Evolutionary conservation across 2,888 invertebrate genomes (phyloP), one percentile per base, ranked within the genome.

Genomic region (Axea sp.): DNA sequence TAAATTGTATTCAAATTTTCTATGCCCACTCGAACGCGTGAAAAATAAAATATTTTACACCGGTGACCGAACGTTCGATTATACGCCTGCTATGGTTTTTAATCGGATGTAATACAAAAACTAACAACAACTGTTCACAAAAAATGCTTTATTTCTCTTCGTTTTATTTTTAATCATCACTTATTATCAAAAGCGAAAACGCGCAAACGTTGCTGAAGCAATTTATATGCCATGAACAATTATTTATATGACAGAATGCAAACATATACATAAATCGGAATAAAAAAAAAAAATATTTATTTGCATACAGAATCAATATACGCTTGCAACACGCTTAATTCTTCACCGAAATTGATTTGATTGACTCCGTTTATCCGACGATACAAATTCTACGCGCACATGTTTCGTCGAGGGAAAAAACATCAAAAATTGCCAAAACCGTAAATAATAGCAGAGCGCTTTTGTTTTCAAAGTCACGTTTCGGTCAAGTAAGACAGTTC

Each of bases 1-100:
- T 31, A 62, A 15, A 47, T 49, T 41, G 26, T 45, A 59, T 59
- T 59, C 35, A 45, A 59, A 43, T 43, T 30, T 41, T 55, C 41
- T 26, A 8, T 41, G 12, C n/a, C 35, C 4, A 1, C 15, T 26
- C 9, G 19, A 15, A 7, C n/a, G 31, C 11, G 31, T 41, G 15
- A 19, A 17, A 31, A 31, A 37, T 43, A 43, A 41, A 57, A 57
- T 31, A 19, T 30, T 8, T 19, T 8, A 6, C 24, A 53, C 28
- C 37, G 15, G 19, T 2, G 8, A n/a, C 31, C 12, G 11, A n/a
- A 35, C n/a, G 35, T 14, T 19, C 31, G 11, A 47, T 31, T 47
- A 31, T 14, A 47, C n/a, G n/a, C n/a, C n/a, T n/a, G n/a, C n/a
- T n/a, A n/a, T n/a, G n/a, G n/a, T n/a, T n/a, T n/a, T n/a, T n/a